Base-by-base conservation (phyloP, 2,888 invertebrate species). In the Temnothorax ravouxi region DNA sequence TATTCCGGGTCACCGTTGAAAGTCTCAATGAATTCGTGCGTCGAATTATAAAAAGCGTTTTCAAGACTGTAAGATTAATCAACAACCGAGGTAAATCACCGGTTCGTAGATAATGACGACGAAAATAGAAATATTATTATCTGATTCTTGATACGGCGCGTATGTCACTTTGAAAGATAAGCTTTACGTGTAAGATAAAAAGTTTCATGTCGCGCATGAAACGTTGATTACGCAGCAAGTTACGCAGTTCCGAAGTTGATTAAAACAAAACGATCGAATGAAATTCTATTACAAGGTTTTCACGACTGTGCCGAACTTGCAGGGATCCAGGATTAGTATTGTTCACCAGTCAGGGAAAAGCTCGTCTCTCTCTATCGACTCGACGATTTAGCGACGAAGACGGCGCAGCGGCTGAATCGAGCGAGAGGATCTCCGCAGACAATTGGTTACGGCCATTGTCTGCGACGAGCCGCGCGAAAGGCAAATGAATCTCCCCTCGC, bases 401-500 rank as follows among this genome's bases (percentile, higher is more conserved):
- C n/a, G n/a, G n/a, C 25, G 25, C 25, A 29, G 34, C 34, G 64
- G 66, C 18, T 25, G 41, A 74, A 38, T 50, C 62, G 38, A 52
- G 47, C 11, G 41, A 61, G 29, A 18, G 44, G 41, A 64, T 47
- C 41, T 38, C 34, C 18, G 41, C 18, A 50, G 34, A 21, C 41
- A 66, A 81, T 54, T 69, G 61, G 67, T 44, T 44, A 44, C 62
- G 64, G 52, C 56, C 72, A 84, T 84, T 82, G 74, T 84, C 67
- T 69, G 54, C 54, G 56, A 25, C 13, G 52, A 25, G 56, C 56
- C 25, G 50, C 50, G 44, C 61, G 59, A 38, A 44, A 61, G 83
- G 52, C 75, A 83, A 82, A 83, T 75, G 80, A 79, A 79, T 71
- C 44, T 83, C 6, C 34, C 18, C 21, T 59, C 75, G 81, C 75